phyloP scores from a whole-genome alignment of 2,888 invertebrate genomes.

The Synanthedon tipuliformis region DNA sequence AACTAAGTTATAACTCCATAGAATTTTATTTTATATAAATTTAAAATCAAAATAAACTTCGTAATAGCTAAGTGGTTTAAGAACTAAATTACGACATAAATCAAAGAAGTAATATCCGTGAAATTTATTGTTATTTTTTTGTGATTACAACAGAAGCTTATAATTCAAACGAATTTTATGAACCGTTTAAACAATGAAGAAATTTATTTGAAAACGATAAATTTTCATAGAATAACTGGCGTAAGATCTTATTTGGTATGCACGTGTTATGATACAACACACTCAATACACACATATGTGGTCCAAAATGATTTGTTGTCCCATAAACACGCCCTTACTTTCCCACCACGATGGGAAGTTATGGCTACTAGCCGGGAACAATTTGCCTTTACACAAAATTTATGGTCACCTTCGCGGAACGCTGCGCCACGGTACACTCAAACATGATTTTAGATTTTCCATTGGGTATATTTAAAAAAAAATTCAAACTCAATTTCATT shows the following conservation, averaged over 20 bases:
- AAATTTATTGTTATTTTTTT: no score
- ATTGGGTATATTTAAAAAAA: conserved; percentile 9
- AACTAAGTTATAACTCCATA: no score
- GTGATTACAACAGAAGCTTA: no score
- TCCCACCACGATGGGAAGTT: conserved; percentile 15
- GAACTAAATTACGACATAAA: no score
- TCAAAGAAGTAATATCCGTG: no score
- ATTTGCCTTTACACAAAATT: conserved; percentile 20
- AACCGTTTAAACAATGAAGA: background rate
- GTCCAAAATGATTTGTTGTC: conserved; percentile 30
- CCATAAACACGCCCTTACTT: conserved; percentile 29
- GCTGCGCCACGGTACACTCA: background rate
- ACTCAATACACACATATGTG: conserved; percentile 16
- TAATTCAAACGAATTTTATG: no score
- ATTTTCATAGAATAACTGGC: conserved; percentile 18
- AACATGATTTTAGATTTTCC: conserved; percentile 13
- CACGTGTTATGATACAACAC: conserved; percentile 15
- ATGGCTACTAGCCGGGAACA: conserved; percentile 20
- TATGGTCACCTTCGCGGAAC: conserved; percentile 23
- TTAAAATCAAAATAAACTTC: no score
- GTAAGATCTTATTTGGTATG: conserved; percentile 16
- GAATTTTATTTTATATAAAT: no score
- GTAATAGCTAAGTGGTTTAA: no score
- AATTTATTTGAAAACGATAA: conserved; percentile 15
- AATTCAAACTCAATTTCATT: no score